Evolutionary conservation across 2,888 invertebrate species (phyloP).

Genomic region (Cryptocephalus primarius): DNA sequence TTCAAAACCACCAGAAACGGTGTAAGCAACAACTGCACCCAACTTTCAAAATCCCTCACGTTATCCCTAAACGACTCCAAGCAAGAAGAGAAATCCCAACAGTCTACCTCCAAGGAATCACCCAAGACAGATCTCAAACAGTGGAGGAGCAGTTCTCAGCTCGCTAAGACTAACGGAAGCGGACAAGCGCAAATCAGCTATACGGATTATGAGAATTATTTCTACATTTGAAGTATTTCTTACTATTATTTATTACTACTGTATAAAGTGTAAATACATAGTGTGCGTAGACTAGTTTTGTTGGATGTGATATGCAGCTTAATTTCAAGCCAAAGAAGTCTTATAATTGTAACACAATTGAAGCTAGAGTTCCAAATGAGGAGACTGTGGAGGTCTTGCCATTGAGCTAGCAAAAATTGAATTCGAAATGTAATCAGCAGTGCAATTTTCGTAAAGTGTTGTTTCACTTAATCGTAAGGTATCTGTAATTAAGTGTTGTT

Average conservation of each 20-base stretch:
- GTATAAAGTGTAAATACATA: conserved; percentile 12
- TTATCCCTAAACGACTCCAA: conserved; percentile 6
- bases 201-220: conserved; percentile 55
- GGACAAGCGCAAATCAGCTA: conserved; percentile 35
- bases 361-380: neutral
- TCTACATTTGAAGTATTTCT: conserved; percentile 42
- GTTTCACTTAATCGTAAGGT: no score
- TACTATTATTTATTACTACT: conserved; percentile 1
- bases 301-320: conserved; percentile 12
- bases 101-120: conserved; percentile 17
- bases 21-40: conserved; percentile 1
- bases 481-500: no score
- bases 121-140: conserved; percentile 23
- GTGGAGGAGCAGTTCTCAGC: conserved; percentile 21
- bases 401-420: no score
- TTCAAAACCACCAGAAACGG: conserved; percentile 11
- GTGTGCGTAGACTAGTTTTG: conserved; percentile 11
- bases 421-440: no score
- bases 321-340: neutral
- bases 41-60: neutral
- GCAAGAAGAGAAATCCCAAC: conserved; percentile 8
- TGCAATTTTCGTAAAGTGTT: no score
- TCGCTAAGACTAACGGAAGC: conserved; percentile 20
- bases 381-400: no score
- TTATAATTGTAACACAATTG: neutral